These are phyloP conservation scores for Micoletzkya japonica DNA, from an alignment of 2,888 invertebrate species.

Conservation along the genomic window DNA sequence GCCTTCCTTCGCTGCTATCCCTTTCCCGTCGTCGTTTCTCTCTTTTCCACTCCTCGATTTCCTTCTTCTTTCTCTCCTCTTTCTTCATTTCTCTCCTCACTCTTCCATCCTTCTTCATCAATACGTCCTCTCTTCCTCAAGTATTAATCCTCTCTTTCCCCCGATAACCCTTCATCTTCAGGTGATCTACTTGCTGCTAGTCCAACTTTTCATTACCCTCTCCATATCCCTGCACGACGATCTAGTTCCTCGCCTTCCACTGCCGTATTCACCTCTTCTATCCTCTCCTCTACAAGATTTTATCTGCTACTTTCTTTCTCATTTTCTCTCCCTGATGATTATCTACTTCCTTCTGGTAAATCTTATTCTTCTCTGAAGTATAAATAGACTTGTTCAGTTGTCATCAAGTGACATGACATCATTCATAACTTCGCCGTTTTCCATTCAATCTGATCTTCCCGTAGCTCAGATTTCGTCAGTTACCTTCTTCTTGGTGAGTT, in stretches of 20 bases:
- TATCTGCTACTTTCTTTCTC: slow-evolving; percentile 3
- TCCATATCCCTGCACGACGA: slow-evolving; percentile 8
- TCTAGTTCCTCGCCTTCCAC: neutral
- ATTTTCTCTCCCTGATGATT: neutral
- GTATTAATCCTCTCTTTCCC: neutral
- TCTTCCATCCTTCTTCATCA: neutral
- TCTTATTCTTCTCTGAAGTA: neutral
- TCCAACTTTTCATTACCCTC: slow-evolving; percentile 3
- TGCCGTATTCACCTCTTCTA: neutral
- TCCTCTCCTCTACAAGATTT: neutral
- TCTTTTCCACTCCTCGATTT: neutral
- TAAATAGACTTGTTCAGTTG: neutral
- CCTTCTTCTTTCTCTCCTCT: slow-evolving; percentile 1
- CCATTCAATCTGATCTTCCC: neutral
- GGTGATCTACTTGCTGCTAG: neutral
- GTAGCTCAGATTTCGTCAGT: neutral
- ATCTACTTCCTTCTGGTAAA: neutral
- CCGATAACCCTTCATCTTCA: neutral
- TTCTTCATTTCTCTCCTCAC: neutral
- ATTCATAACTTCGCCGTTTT: neutral
- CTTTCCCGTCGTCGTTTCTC: slow-evolving; percentile 11
- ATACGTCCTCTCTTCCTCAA: neutral
- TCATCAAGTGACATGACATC: neutral
- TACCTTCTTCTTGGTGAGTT: slow-evolving; percentile 8
- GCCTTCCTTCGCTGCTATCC: slow-evolving; percentile 7